Conservation (phyloP, 2,113 vertebrate genomes). For the Lates calcarifer region DNA sequence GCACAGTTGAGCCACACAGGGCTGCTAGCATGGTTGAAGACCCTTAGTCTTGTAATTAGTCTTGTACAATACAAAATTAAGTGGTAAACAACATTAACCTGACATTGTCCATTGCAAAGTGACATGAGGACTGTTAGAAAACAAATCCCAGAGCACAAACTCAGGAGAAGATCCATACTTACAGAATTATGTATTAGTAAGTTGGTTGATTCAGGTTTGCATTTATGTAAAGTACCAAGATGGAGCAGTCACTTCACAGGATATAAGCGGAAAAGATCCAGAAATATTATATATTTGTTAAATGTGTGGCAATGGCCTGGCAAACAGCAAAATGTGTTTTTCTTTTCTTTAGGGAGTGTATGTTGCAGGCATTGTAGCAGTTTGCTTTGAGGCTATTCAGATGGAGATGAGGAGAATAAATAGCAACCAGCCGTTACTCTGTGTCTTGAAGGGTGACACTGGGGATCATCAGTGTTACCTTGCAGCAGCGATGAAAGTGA, state of each 20-base stretch:
- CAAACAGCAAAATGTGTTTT: neutral
- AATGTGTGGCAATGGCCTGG: conserved; percentile 12
- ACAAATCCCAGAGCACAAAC: conserved; percentile 57
- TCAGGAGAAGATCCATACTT: conserved; percentile 60
- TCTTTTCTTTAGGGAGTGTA: conserved; percentile 18
- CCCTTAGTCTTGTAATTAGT: neutral
- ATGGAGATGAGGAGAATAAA: conserved; percentile 24
- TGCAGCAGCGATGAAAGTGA: conserved; percentile 36
- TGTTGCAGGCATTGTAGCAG: conserved; percentile 49
- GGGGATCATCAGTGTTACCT: conserved; percentile 21
- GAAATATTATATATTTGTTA: conserved; percentile 16
- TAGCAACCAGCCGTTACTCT: conserved; percentile 38
- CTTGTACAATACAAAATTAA: neutral
- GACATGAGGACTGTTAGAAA: conserved; percentile 71
- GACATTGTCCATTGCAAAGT: conserved; percentile 61
- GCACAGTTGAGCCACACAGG: neutral
- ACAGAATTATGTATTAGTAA: conserved; percentile 8
- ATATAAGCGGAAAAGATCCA: conserved; percentile 10
- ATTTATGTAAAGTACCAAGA: conserved; percentile 6
- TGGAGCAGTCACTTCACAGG: neutral
- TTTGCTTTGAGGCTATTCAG: conserved; percentile 44
- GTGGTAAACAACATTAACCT: conserved; percentile 36
- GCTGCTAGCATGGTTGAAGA: conserved; percentile 6
- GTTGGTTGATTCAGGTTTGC: neutral
- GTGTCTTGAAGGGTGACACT: conserved; percentile 17